A percentile compares a stretch with the other conserved stretches of the same genome.
These are phyloP conservation scores for Acipenser ruthenus DNA, from an alignment of 2,797 vertebrate species.

Conservation along the genomic window DNA sequence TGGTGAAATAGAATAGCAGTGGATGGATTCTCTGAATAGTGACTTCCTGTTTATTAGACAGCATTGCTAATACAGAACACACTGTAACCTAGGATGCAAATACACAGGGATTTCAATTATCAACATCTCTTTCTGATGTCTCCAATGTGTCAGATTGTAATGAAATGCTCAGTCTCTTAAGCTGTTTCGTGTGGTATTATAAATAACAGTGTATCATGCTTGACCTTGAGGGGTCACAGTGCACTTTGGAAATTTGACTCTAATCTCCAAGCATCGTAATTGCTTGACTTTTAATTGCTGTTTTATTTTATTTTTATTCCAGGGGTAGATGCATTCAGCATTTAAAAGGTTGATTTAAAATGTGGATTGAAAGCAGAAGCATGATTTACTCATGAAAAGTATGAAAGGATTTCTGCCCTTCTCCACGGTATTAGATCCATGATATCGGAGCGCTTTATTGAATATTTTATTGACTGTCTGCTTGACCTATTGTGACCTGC, in stretches of 20 bases:
- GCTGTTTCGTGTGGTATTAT: too few relatives aligned
- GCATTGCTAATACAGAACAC: slow-evolving; percentile 13
- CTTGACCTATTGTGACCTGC: slow-evolving; percentile 75
- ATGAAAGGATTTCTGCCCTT: slow-evolving; percentile 27
- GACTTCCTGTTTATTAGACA: slow-evolving; percentile 4
- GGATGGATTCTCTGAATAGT: slow-evolving; percentile 35
- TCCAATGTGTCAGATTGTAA: too few relatives aligned
- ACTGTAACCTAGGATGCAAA: too few relatives aligned
- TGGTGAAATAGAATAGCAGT: slow-evolving; percentile 25
- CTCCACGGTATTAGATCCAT: slow-evolving; percentile 72
- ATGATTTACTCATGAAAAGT: slow-evolving; percentile 24
- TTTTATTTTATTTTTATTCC: slow-evolving; percentile 25
- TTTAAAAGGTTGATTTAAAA: slow-evolving; percentile 26
- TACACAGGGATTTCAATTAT: too few relatives aligned
- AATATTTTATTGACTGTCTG: slow-evolving; percentile 89
- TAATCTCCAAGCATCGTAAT: slow-evolving; percentile 11
- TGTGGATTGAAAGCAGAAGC: slow-evolving; percentile 31
- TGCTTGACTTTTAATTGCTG: slow-evolving; percentile 20
- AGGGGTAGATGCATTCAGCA: slow-evolving; percentile 27
- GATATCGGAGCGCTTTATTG: slow-evolving; percentile 75
- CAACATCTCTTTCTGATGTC: too few relatives aligned
- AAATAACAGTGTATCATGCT: neutral
- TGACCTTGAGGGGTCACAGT: slow-evolving; percentile 34
- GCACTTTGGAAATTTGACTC: slow-evolving; percentile 54
- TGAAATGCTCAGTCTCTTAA: too few relatives aligned